A percentile compares a stretch with the other conserved stretches of the same genome.
Conservation (phyloP, 1,140 invertebrate species). For the Cydia strobilella region DNA sequence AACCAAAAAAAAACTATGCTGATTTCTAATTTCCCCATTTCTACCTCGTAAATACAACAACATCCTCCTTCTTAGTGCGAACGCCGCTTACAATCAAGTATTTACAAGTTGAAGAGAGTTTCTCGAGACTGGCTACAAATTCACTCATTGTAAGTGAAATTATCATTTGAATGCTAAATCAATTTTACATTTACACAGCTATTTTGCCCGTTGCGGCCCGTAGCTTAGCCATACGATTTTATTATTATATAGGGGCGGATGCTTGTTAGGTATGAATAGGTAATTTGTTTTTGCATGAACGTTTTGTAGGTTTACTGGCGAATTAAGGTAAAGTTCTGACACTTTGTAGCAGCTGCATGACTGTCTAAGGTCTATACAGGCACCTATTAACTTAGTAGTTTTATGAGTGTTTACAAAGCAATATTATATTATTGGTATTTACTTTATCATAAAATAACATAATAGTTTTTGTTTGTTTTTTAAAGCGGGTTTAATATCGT, state of each 20-base stretch:
- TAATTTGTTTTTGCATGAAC: conserved; percentile 35
- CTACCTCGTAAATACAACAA: neutral
- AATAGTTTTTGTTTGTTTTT: neutral
- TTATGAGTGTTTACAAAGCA: conserved; percentile 19
- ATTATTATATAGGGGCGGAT: conserved; percentile 44
- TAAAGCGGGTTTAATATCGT: neutral
- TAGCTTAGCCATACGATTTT: conserved; percentile 44
- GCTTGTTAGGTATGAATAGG: conserved; percentile 39
- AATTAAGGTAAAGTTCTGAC: conserved; percentile 17
- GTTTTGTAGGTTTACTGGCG: conserved; percentile 21
- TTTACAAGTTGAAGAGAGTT: conserved; percentile 43
- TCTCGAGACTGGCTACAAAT: conserved; percentile 40
- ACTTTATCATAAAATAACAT: neutral
- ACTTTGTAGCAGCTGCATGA: conserved; percentile 24
- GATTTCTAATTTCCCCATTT: neutral
- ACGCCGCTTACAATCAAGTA: conserved; percentile 37
- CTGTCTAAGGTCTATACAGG: conserved; percentile 5
- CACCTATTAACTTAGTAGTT: neutral
- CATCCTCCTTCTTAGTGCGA: conserved; percentile 20
- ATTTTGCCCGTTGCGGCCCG: conserved; percentile 49
- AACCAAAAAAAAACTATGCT: neutral
- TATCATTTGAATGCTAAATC: conserved; percentile 69
- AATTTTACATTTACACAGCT: conserved; percentile 60
- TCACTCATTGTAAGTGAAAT: conserved; percentile 47
- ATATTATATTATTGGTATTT: conserved; percentile 37